Percentiles rank a stretch among this genome's conserved stretches.
These are phyloP conservation scores for Scomber scombrus DNA, from an alignment of 2,113 vertebrate species.

Conservation along the genomic window DNA sequence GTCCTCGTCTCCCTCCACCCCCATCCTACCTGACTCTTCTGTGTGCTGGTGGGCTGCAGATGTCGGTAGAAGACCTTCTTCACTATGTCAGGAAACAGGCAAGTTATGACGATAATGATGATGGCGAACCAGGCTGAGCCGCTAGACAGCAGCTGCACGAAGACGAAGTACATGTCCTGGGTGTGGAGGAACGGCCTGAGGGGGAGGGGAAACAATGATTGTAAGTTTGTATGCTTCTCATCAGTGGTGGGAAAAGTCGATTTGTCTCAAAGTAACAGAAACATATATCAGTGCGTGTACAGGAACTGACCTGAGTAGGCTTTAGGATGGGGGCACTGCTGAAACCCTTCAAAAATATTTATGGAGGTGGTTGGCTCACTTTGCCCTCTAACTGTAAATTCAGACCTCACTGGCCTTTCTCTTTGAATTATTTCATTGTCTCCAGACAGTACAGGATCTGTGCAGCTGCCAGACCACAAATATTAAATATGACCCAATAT, in stretches of 20 bases:
- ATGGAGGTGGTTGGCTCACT: neutral
- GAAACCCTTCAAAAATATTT: neutral
- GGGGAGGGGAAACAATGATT: neutral
- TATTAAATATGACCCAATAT: conserved; percentile 35
- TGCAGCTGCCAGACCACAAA: conserved; percentile 37
- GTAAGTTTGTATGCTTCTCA: neutral
- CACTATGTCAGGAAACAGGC: conserved; percentile 93
- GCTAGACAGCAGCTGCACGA: conserved; percentile 96
- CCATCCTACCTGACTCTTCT: conserved; percentile 94
- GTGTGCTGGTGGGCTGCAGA: conserved; percentile 92
- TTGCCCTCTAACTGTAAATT: conserved; percentile 4
- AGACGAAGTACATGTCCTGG: conserved; percentile 99
- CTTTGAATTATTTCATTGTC: conserved; percentile 25
- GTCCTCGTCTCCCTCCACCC: neutral
- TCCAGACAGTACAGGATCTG: neutral
- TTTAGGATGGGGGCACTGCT: neutral
- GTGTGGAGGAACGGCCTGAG: conserved; percentile 96
- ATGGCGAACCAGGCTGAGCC: conserved; percentile 98
- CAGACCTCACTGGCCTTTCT: conserved; percentile 1
- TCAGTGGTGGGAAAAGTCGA: neutral
- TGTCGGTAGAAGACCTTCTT: conserved; percentile 97
- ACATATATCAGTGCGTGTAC: neutral
- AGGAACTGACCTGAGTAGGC: neutral
- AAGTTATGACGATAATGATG: conserved; percentile 93
- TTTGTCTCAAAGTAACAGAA: neutral